Evolutionary conservation across 35 echinoderm and acorn worm genomes (phyloP).

Genomic region (Acanthaster planci): DNA sequence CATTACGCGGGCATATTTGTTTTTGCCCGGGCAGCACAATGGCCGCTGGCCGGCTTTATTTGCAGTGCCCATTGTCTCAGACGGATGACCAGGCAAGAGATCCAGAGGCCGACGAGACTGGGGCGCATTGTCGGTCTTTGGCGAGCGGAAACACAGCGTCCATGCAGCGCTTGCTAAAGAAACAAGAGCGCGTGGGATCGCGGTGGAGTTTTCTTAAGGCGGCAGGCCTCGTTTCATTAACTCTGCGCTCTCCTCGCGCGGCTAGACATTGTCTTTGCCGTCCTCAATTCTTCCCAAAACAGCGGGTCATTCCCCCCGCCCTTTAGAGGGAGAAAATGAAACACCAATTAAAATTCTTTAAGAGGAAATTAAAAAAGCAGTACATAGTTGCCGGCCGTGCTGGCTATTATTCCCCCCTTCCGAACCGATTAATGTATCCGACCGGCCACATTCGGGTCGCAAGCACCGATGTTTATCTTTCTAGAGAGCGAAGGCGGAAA

Average conservation of each 20-base stretch:
- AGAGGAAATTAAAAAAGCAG: background rate
- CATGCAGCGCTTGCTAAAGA: background rate
- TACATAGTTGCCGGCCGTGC: no score
- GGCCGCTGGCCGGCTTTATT: background rate
- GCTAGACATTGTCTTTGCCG: background rate
- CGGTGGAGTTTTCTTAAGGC: background rate
- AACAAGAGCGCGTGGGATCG: background rate
- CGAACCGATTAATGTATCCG: no score
- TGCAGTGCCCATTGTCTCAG: background rate
- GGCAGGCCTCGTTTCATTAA: conserved; percentile 1
- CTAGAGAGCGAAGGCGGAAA: no score
- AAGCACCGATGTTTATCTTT: no score
- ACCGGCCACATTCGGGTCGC: no score
- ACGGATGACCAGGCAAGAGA: background rate
- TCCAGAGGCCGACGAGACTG: background rate
- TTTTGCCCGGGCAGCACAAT: conserved; percentile 11
- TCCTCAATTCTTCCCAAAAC: no score
- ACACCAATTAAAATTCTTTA: conserved; percentile 13
- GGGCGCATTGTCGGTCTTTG: conserved; percentile 3
- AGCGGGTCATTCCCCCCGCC: background rate
- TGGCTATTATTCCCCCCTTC: no score
- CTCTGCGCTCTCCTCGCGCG: background rate
- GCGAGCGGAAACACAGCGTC: background rate
- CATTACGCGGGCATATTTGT: conserved; percentile 28
- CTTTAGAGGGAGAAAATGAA: background rate